A percentile compares a stretch with the other conserved stretches of the same genome.
Conservation (phyloP, 2,113 vertebrate species). For the Hippocampus guttulatus region DNA sequence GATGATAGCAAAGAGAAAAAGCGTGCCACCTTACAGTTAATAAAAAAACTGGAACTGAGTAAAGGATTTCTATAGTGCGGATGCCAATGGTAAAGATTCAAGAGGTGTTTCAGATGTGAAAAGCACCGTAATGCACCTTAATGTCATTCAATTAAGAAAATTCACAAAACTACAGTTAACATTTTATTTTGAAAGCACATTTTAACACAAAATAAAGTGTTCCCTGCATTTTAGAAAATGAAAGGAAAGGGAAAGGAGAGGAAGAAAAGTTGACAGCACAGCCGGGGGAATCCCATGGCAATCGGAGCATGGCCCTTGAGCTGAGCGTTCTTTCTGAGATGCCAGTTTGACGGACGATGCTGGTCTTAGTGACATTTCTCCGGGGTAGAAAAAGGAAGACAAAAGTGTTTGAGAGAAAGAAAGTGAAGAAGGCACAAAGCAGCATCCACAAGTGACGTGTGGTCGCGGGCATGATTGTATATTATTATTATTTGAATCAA, state of each 20-base stretch:
- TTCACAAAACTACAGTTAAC: not conserved
- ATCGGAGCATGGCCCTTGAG: slow-evolving; percentile 71
- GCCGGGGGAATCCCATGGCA: slow-evolving; percentile 62
- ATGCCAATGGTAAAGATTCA: no score
- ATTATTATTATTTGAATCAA: no score
- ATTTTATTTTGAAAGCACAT: not conserved
- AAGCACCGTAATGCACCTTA: not conserved
- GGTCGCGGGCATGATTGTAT: no score
- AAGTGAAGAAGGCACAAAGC: slow-evolving; percentile 27
- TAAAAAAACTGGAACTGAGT: no score
- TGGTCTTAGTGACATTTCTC: slow-evolving; percentile 68
- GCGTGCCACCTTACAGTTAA: no score
- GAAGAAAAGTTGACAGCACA: slow-evolving; percentile 44
- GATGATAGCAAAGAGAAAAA: no score
- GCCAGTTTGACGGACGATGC: slow-evolving; percentile 68
- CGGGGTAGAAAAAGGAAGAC: slow-evolving; percentile 39
- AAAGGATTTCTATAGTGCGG: no score
- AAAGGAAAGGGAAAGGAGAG: slow-evolving; percentile 13
- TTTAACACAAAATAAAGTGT: not conserved
- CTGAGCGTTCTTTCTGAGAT: slow-evolving; percentile 57
- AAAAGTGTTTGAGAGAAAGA: slow-evolving; percentile 39
- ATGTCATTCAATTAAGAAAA: not conserved
- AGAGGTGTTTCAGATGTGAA: no score
- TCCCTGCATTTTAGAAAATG: not conserved
- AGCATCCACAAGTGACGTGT: slow-evolving; percentile 18